Percentiles rank a stretch among this genome's conserved stretches.
Conservation (phyloP, 2,888 invertebrate species). For the Lepidochitona cinerea region DNA sequence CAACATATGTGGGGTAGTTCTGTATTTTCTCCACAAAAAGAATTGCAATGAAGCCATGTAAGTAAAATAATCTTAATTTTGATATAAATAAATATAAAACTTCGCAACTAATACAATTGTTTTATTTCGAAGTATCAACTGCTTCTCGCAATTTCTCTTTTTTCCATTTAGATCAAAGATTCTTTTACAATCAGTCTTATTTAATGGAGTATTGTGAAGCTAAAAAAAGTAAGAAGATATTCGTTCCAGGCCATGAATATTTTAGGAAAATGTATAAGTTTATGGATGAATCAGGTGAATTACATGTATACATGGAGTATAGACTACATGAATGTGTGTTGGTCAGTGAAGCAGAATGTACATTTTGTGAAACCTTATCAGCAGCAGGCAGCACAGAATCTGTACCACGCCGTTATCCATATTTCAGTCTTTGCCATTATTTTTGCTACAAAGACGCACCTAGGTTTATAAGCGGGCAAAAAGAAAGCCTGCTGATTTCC, state of each 20-base stretch:
- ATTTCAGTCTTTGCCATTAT: too few species aligned
- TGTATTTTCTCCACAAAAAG: too few species aligned
- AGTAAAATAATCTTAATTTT: too few species aligned
- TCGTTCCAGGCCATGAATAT: neutral
- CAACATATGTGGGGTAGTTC: too few species aligned
- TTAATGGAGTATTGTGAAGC: neutral
- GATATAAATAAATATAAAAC: too few species aligned
- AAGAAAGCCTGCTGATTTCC: neutral
- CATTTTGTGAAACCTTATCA: neutral
- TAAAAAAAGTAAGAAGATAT: neutral
- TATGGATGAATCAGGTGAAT: neutral
- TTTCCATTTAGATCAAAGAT: neutral
- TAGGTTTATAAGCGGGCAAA: neutral
- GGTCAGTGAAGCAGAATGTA: neutral
- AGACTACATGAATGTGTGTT: neutral
- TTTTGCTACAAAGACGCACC: neutral
- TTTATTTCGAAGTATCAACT: too few species aligned
- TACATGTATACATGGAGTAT: neutral
- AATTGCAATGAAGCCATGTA: too few species aligned
- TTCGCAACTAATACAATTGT: too few species aligned
- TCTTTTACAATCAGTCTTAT: neutral
- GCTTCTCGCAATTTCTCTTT: too few species aligned
- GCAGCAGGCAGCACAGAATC: neutral
- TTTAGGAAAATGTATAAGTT: neutral
- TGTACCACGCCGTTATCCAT: neutral